Evolutionary conservation across 2,113 vertebrate genomes (phyloP), one percentile per base, ranked within the genome.

Genomic region (Daboia siamensis): DNA sequence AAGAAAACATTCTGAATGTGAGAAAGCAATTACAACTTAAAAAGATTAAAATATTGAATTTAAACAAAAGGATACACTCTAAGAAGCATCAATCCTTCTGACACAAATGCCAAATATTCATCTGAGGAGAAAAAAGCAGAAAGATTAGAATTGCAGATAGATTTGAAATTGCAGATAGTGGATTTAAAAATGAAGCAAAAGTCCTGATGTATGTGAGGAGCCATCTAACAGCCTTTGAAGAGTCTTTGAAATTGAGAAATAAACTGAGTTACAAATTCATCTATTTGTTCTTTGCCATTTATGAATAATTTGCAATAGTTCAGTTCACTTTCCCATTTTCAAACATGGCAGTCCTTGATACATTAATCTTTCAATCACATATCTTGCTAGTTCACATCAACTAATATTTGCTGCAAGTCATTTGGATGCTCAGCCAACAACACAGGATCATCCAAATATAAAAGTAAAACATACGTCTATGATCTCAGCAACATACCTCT

Each of bases 1-100:
- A 92, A 94, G 87, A 61, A 96, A 95, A 89, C 5, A 20, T 13
- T 39, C n/a, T 2, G 92, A 80, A 89, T 93, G 54, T 87, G 89
- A 55, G n/a, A 93, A 93, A 92, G 0, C 90, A 64, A 46, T 54
- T 21, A 88, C 52, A 90, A 11, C 3, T 51, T 33, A 12, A 1
- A 64, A 8, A 87, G 44, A 91, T 8, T 55, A 91, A 93, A 29
- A 20, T 69, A 88, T 92, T 87, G 0, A 0, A 93, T 91, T 95
- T 91, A 21, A 94, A 95, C 86, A 88, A 95, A 46, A 85, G 55
- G 5, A 95, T 84, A 2, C n/a, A 48, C n/a, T 93, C 46, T 51
- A 92, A 91, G 80, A 91, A 94, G 12, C 3, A 46, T 10, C 61
- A 80, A 91, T 48, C 86, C 59, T 94, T 95, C 90, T 13, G 86